Base-by-base conservation (phyloP, 2,797 vertebrate species). In the Aeoliscus strigatus region DNA sequence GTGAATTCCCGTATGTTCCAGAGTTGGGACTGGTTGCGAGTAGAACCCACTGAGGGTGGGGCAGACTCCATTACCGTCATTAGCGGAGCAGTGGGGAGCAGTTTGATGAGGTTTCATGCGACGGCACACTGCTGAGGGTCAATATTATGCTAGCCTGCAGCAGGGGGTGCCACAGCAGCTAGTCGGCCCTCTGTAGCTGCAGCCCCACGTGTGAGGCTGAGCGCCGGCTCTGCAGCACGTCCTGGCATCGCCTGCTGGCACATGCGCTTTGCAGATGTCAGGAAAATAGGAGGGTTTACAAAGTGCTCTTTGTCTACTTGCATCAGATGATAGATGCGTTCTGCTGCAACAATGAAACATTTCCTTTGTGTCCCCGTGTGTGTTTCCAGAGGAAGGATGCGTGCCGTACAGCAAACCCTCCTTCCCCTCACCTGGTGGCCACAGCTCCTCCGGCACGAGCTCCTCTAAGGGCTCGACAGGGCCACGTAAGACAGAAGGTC, bases 391-490 rank as follows among this genome's bases (percentile, higher is more conserved):
- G 73, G 96, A 99, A 51, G 86, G 88, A 14, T 89, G 96, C 62
- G 89, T 94, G 69, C 94, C 96, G 56, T 99, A 99, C 73, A 94
- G 88, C 84, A 98, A 97, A 79, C 96, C 96, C 55, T 92, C 80
- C 18, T 99, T 99, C 82, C 96, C 96, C 1, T 98, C 95, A 27
- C 94, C 95, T 3, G 96, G 96, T 0, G 94, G 89, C 45, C 94
- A 98, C 80, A 98, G 93, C 76, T 98, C 96, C 29, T 94, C 94
- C n/a, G 95, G 96, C 73, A 99, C 96, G 11, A 79, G 88, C 32
- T 99, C 96, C 77, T 99, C 96, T 34, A 98, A 96, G 83, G 93
- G 94, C 64, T 98, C 96, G 0, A 99, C 95, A 1, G 96, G 95
- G 75, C 92, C 94, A 23, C 90, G 94, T 64, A 99, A 97, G 88